phyloP scores from a whole-genome alignment of 2,797 vertebrate species.

The Rhinichthys osculus region DNA sequence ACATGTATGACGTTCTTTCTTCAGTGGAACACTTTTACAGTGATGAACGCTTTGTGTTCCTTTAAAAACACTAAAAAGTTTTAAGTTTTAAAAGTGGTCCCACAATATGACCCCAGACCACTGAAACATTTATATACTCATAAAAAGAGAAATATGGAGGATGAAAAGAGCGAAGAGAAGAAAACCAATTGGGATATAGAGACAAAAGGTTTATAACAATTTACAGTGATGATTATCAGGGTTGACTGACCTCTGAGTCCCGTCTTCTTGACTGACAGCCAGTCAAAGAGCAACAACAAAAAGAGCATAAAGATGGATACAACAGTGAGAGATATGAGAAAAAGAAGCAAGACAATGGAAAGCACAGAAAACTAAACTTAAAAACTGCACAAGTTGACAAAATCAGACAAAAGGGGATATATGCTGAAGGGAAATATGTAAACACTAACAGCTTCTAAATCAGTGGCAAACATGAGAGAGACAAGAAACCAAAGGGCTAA shows the following conservation, averaged over 20 bases:
- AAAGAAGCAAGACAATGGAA: background rate
- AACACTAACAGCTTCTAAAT: constrained; percentile 27
- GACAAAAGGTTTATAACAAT: constrained; percentile 31
- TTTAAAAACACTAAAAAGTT: background rate
- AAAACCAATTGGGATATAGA: constrained; percentile 15
- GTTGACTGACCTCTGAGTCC: constrained; percentile 69
- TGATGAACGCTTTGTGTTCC: background rate
- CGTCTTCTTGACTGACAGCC: constrained; percentile 37
- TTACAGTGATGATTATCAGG: constrained; percentile 72
- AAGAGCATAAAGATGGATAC: background rate
- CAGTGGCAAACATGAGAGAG: background rate
- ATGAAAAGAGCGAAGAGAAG: constrained; percentile 36
- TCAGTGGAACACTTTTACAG: background rate
- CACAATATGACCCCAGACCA: background rate
- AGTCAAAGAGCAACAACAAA: constrained; percentile 24
- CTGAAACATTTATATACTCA: background rate
- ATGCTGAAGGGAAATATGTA: constrained; percentile 2
- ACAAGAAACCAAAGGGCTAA: constrained; percentile 61
- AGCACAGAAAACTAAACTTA: constrained; percentile 58
- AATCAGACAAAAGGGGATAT: background rate
- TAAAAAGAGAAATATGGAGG: background rate
- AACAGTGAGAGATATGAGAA: background rate
- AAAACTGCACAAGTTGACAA: background rate
- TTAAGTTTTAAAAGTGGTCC: background rate
- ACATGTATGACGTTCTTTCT: background rate